Evolutionary conservation across 2,797 vertebrate species (phyloP).

Genomic region (Platalea minor): DNA sequence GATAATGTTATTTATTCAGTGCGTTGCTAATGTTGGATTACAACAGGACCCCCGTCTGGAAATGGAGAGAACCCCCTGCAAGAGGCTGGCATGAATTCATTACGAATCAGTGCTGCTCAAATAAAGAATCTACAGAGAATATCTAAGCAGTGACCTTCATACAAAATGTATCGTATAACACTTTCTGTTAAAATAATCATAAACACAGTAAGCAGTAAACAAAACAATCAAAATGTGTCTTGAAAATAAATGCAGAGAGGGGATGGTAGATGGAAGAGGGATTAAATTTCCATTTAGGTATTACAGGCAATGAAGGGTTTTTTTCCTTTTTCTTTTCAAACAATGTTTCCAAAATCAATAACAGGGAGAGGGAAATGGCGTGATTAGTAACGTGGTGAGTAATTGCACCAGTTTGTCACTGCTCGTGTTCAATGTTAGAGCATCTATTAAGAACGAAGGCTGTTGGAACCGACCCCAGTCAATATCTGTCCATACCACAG

Average conservation of each 20-base stretch:
- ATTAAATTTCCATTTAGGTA: conserved; percentile 65
- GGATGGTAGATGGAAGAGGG: conserved; percentile 27
- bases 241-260: conserved; percentile 46
- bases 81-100: conserved; percentile 49
- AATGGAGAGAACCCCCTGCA: conserved; percentile 47
- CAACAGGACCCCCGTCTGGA: conserved; percentile 33
- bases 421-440: neutral
- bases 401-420: neutral
- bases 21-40: conserved; percentile 47
- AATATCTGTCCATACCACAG: neutral
- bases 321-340: neutral
- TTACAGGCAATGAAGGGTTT: conserved; percentile 4
- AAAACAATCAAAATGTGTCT: conserved; percentile 69
- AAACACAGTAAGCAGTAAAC: conserved; percentile 73
- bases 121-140: conserved; percentile 27
- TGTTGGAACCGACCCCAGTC: neutral
- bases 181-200: conserved; percentile 69
- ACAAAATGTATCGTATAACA: conserved; percentile 53
- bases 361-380: neutral
- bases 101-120: conserved; percentile 26
- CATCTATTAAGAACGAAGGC: neutral
- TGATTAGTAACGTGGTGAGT: conserved; percentile 33
- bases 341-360: conserved; percentile 58
- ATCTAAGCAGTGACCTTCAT: conserved; percentile 68
- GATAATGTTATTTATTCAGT: conserved; percentile 42